Evolutionary conservation across 2,797 vertebrate genomes (phyloP).

Genomic region (Lateolabrax maculatus): DNA sequence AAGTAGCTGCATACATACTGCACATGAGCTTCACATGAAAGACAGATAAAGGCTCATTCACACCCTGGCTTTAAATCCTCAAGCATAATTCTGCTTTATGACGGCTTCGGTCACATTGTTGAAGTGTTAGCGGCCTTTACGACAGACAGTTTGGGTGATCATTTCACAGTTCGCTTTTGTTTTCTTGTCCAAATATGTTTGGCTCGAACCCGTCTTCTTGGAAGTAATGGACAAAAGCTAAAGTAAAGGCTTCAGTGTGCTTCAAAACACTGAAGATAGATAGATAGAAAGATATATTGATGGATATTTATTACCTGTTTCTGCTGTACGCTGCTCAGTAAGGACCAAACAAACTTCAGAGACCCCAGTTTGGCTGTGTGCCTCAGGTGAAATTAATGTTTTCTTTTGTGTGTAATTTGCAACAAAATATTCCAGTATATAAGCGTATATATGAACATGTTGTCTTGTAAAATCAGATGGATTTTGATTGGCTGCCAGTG

Average conservation of each 20-base stretch:
- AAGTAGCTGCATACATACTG: neutral
- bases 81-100: neutral
- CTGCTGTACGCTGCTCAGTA: no score
- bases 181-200: neutral
- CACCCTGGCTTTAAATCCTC: neutral
- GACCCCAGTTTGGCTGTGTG: no score
- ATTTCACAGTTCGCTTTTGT: neutral
- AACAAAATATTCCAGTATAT: no score
- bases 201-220: neutral
- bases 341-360: no score
- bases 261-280: no score
- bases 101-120: neutral
- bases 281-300: no score
- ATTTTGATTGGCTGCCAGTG: no score
- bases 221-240: neutral
- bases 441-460: no score
- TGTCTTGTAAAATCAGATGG: no score
- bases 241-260: neutral
- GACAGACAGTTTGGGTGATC: neutral
- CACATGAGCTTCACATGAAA: slow-evolving; percentile 8
- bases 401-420: no score
- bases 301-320: no score
- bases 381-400: no score
- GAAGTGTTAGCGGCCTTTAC: neutral
- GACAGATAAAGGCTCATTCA: slow-evolving; percentile 4